phyloP scores from a whole-genome alignment of 1,140 invertebrate genomes.

The Stegodyphus dumicola region DNA sequence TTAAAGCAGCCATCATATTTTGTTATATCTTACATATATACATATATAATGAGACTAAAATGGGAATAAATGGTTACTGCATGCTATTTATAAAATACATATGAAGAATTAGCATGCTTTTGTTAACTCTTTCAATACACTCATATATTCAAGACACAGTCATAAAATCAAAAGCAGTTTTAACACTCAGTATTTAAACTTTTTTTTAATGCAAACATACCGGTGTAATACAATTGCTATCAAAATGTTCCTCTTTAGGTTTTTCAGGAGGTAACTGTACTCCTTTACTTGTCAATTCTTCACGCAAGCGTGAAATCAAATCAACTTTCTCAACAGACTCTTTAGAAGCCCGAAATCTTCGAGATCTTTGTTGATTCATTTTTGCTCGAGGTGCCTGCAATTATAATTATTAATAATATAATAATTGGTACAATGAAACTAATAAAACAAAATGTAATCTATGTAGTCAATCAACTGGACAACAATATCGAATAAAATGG shows the following conservation, averaged over 20 bases:
- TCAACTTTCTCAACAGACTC: constrained; percentile 90
- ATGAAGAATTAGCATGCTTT: no score
- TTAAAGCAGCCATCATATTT: no score
- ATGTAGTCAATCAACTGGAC: no score
- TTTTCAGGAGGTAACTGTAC: constrained; percentile 88
- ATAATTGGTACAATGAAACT: not conserved
- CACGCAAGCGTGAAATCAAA: constrained; percentile 82
- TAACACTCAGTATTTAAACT: not conserved
- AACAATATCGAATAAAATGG: no score
- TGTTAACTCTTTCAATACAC: no score
- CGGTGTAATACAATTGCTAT: constrained; percentile 97
- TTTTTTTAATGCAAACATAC: constrained; percentile 69
- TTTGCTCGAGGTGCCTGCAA: constrained; percentile 92
- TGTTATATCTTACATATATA: no score
- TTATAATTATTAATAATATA: not conserved
- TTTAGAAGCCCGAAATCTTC: constrained; percentile 96
- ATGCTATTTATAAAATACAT: no score
- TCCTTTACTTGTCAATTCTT: constrained; percentile 78
- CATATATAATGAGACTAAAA: no score
- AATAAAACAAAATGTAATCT: no score
- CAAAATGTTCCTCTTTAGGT: constrained; percentile 87
- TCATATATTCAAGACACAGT: no score
- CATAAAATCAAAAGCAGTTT: no score
- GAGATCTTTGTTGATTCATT: constrained; percentile 99
- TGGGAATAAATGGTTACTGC: no score